Base-by-base conservation (phyloP, 2,113 vertebrate species). In the Gorsachius goisagi region DNA sequence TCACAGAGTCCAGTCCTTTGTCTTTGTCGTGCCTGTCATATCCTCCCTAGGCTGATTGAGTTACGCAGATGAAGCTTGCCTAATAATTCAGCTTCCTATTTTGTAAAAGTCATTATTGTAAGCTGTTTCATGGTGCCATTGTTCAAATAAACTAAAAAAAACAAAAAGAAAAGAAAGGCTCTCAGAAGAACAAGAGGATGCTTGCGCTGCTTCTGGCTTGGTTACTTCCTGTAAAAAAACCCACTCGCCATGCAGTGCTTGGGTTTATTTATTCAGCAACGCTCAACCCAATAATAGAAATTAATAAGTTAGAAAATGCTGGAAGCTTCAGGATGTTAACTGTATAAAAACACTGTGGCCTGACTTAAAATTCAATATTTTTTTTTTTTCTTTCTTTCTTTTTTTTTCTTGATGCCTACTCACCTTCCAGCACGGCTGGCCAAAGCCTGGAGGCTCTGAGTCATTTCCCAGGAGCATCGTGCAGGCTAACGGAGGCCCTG, bases 21-120 rank as follows among this genome's bases (percentile, higher is more conserved):
- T 97, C 88, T 90, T 69, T 3, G n/a, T 59, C 0, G 23, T 88
- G 93, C 82, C 72, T 88, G 95, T 96, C 95, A 96, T 94, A 97
- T 95, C 96, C 96, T 97, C 92, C 93, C 53, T 62, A 9, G 77
- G 71, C 94, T 89, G 87, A 89, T 85, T 87, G 86, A 95, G 92
- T 97, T 94, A 85, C 28, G 27, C 86, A 95, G 97, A 94, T 41
- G 28, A 88, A 91, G 92, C 89, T 97, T 95, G 94, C 92, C 84
- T 95, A 97, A 95, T 96, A 96, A 95, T 96, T 89, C 77, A 76
- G 87, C 95, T 97, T 97, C 96, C 96, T 97, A 92, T 97, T 97
- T 96, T 96, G 96, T 96, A 96, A 95, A 89, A 96, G 89, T 79
- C 84, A 63, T 93, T 97, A 93, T 95, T 97, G 89, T 97, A 69